phyloP scores from a whole-genome alignment of 2,797 vertebrate species.

The Pangasius larnaudii region DNA sequence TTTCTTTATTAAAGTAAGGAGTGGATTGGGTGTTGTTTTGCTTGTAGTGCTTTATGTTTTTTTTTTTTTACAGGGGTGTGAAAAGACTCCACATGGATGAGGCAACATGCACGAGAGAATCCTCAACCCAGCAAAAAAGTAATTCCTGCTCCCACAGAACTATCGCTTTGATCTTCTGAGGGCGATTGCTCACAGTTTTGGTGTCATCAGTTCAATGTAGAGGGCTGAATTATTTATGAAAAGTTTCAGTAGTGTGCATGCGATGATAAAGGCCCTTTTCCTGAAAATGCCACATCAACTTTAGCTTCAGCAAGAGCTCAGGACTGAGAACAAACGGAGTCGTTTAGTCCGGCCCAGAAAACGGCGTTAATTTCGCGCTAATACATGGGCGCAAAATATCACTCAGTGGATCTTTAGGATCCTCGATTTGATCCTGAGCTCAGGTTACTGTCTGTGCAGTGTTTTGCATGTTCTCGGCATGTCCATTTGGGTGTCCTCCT shows the following conservation, averaged over 20 bases:
- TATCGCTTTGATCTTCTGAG: conserved; percentile 81
- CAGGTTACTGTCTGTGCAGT: background rate
- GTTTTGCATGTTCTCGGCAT: background rate
- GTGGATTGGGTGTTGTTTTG: conserved; percentile 63
- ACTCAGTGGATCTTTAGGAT: background rate
- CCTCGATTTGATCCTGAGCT: background rate
- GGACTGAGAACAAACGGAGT: conserved; percentile 69
- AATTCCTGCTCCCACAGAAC: conserved; percentile 81
- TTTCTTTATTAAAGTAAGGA: conserved; percentile 56
- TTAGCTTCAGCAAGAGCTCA: conserved; percentile 71
- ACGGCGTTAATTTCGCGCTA: background rate
- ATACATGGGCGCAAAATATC: background rate
- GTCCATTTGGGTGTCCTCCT: background rate
- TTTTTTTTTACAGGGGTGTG: conserved; percentile 67
- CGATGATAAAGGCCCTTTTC: conserved; percentile 77
- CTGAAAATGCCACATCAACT: conserved; percentile 73
- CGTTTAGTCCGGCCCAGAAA: background rate
- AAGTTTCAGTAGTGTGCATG: conserved; percentile 79
- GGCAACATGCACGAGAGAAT: conserved; percentile 64
- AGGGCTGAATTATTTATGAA: conserved; percentile 85
- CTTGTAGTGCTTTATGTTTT: conserved; percentile 72
- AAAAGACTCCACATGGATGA: conserved; percentile 64
- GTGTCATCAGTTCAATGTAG: conserved; percentile 83
- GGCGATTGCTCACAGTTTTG: conserved; percentile 81
- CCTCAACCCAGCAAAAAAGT: conserved; percentile 66